Conservation (phyloP, 1,140 invertebrate species). For the Zophobas atratus region DNA sequence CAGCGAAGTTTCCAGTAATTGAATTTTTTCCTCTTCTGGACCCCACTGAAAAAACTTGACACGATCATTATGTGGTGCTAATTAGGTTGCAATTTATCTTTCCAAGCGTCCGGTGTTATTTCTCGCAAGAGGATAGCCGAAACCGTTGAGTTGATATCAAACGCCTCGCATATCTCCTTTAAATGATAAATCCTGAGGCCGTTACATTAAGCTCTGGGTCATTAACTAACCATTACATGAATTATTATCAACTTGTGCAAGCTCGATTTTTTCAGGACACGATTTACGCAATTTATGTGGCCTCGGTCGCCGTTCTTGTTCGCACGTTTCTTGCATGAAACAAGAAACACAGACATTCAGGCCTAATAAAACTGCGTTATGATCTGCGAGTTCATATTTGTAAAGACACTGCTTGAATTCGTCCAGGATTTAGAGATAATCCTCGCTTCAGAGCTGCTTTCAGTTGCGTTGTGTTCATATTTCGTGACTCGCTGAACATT, state of each 20-base stretch:
- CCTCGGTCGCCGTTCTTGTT: not conserved
- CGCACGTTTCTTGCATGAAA: not conserved
- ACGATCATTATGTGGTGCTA: constrained; percentile 41
- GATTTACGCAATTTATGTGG: constrained; percentile 15
- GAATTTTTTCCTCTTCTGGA: constrained; percentile 10
- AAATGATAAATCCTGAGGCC: constrained; percentile 18
- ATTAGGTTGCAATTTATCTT: constrained; percentile 42
- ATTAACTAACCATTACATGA: constrained; percentile 11
- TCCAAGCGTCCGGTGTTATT: constrained; percentile 24
- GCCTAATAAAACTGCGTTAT: constrained; percentile 1
- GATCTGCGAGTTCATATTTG: constrained; percentile 7
- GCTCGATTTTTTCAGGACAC: not conserved
- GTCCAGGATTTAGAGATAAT: not conserved
- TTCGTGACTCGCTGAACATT: constrained; percentile 24
- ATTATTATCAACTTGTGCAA: constrained; percentile 8
- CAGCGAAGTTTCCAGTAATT: constrained; percentile 6
- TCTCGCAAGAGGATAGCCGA: constrained; percentile 21
- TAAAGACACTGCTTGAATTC: constrained; percentile 30
- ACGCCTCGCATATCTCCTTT: constrained; percentile 19
- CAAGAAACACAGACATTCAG: not conserved
- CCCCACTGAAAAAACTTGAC: constrained; percentile 16
- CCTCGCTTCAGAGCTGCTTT: constrained; percentile 8
- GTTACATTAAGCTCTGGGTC: constrained; percentile 19
- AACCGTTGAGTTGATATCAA: constrained; percentile 17
- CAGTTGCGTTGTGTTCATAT: constrained; percentile 18